These are phyloP conservation scores for Eptesicus fuscus DNA, from an alignment of 2,113 vertebrate species.

Conservation along the genomic window DNA sequence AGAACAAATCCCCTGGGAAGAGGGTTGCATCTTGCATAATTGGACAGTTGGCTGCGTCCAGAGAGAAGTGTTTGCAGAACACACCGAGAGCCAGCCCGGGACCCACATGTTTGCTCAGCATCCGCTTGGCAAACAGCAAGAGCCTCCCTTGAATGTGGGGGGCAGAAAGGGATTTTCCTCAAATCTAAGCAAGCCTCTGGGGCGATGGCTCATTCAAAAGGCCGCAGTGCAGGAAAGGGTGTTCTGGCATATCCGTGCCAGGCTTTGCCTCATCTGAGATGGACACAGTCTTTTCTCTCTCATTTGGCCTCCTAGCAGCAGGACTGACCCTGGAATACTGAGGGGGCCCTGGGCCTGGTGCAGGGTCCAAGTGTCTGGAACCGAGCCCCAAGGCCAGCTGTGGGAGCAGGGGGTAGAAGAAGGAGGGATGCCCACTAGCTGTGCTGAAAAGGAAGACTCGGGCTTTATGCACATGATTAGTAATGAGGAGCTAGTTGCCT, in stretches of 20 bases:
- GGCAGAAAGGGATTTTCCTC: constrained; percentile 64
- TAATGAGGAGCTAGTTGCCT: constrained; percentile 64
- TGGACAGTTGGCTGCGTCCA: constrained; percentile 49
- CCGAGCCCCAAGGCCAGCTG: constrained; percentile 5
- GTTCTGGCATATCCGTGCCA: background rate
- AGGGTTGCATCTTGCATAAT: constrained; percentile 38
- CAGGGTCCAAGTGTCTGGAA: background rate
- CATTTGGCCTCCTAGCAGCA: background rate
- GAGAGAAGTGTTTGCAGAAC: constrained; percentile 58
- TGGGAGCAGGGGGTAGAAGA: background rate
- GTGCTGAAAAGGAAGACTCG: constrained; percentile 52
- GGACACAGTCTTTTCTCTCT: background rate
- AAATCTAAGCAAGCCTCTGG: constrained; percentile 33
- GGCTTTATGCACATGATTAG: constrained; percentile 68
- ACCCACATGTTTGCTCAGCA: constrained; percentile 58
- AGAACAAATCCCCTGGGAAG: constrained; percentile 12
- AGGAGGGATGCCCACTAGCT: constrained; percentile 42
- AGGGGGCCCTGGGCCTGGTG: background rate
- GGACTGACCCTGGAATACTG: background rate
- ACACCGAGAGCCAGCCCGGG: constrained; percentile 19
- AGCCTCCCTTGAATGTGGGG: constrained; percentile 45
- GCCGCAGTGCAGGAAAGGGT: background rate
- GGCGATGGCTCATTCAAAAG: constrained; percentile 59
- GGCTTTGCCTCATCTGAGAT: background rate
- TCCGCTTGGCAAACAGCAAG: constrained; percentile 58